Conservation (phyloP, 2,888 invertebrate species). For the Spilarctia lutea region DNA sequence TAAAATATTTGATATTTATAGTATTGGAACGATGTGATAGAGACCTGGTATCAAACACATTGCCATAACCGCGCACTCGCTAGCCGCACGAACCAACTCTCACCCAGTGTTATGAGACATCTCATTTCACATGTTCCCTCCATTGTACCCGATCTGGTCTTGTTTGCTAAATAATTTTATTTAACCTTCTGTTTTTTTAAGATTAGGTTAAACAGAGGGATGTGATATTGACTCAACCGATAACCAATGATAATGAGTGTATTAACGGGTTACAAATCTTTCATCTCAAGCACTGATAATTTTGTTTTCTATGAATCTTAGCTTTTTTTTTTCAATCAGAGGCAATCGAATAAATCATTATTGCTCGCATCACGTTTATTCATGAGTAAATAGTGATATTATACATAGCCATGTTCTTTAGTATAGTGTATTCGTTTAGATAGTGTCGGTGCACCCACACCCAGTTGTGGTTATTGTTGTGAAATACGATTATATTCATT, state of each 20-base stretch:
- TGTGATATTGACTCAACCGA: not conserved
- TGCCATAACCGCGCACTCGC: slow-evolving; percentile 34
- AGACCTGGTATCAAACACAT: slow-evolving; percentile 28
- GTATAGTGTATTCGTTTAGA: no score
- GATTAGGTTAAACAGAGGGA: not conserved
- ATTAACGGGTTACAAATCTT: not conserved
- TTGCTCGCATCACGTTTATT: no score
- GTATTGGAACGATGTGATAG: not conserved
- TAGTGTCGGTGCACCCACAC: no score
- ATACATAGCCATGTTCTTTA: no score
- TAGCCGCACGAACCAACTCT: slow-evolving; percentile 46
- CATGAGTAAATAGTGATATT: no score
- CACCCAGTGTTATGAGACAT: slow-evolving; percentile 78
- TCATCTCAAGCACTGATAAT: no score
- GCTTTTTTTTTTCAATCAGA: no score
- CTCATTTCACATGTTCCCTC: slow-evolving; percentile 79
- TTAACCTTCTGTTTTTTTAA: slow-evolving; percentile 47
- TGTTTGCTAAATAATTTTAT: slow-evolving; percentile 67
- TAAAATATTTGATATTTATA: not conserved
- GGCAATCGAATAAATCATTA: no score
- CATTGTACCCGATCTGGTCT: slow-evolving; percentile 66
- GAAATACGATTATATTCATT: no score
- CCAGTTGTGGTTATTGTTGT: no score
- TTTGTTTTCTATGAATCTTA: no score
- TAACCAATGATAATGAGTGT: not conserved